These are phyloP conservation scores for Mycetomoellerius zeteki DNA, from an alignment of 1,140 invertebrate genomes.

Conservation along the genomic window DNA sequence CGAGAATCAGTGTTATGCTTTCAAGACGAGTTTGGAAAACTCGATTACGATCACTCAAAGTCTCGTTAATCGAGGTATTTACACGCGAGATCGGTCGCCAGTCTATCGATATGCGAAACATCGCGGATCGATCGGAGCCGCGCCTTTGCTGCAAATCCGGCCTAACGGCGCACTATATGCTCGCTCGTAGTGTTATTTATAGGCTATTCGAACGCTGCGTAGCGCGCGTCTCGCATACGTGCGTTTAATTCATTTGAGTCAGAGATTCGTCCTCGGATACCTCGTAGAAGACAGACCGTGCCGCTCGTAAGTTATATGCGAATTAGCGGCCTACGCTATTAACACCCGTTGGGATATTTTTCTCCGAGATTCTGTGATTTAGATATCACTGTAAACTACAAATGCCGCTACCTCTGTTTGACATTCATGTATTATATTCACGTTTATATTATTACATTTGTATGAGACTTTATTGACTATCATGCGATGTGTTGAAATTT, in stretches of 20 bases:
- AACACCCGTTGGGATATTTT: conserved; percentile 12
- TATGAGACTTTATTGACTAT: not conserved
- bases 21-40: conserved; percentile 46
- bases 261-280: conserved; percentile 59
- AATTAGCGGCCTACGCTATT: conserved; percentile 57
- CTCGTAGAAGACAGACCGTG: conserved; percentile 39
- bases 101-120: conserved; percentile 74
- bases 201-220: conserved; percentile 78
- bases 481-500: not conserved
- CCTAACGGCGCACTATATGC: conserved; percentile 72
- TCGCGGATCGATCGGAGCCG: conserved; percentile 75
- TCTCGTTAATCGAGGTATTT: conserved; percentile 83
- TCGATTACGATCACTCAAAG: conserved; percentile 57
- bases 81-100: conserved; percentile 78
- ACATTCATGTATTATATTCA: not conserved
- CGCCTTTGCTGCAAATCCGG: conserved; percentile 77
- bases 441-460: conserved; percentile 3
- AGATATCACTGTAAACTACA: not conserved
- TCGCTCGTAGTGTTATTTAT: conserved; percentile 76
- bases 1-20: conserved; percentile 31
- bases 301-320: conserved; percentile 56
- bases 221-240: conserved; percentile 71
- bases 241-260: conserved; percentile 75
- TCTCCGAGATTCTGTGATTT: not conserved
- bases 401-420: not conserved